phyloP scores from a whole-genome alignment of 2,797 vertebrate genomes.

The Sandelia bainsii region DNA sequence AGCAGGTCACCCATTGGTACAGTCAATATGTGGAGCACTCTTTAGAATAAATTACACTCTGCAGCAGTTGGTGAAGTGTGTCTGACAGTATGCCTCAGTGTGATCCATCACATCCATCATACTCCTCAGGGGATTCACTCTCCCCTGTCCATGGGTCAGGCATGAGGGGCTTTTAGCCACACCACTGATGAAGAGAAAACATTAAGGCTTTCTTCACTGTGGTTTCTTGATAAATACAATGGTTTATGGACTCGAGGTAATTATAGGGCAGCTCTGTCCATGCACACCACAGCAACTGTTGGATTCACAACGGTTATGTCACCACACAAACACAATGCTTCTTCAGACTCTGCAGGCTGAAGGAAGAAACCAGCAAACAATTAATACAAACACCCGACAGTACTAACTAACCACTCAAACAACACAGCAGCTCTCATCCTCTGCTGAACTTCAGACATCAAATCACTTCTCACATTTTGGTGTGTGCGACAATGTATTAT shows the following conservation, averaged over 20 bases:
- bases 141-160: slow-evolving; percentile 54
- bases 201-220: slow-evolving; percentile 58
- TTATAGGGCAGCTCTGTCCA: slow-evolving; percentile 45
- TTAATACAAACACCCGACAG: slow-evolving; percentile 18
- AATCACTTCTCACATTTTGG: slow-evolving; percentile 4
- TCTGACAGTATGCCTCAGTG: slow-evolving; percentile 68
- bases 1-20: slow-evolving; percentile 46
- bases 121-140: slow-evolving; percentile 49
- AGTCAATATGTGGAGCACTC: slow-evolving; percentile 59
- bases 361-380: slow-evolving; percentile 13
- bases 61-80: slow-evolving; percentile 52
- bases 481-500: background rate
- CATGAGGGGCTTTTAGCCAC: slow-evolving; percentile 71
- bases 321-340: slow-evolving; percentile 21
- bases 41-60: slow-evolving; percentile 62
- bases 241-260: slow-evolving; percentile 53
- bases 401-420: slow-evolving; percentile 4
- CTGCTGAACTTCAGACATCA: slow-evolving; percentile 17
- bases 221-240: slow-evolving; percentile 60
- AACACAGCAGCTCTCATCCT: slow-evolving; percentile 6
- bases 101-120: slow-evolving; percentile 66
- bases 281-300: slow-evolving; percentile 26
- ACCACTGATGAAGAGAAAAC: slow-evolving; percentile 72
- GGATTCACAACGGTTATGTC: slow-evolving; percentile 41
- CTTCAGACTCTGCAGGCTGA: slow-evolving; percentile 2